A percentile compares a stretch with the other conserved stretches of the same genome.
Conservation (phyloP, 2,797 vertebrate species). For the Philypnodon macrostomus region DNA sequence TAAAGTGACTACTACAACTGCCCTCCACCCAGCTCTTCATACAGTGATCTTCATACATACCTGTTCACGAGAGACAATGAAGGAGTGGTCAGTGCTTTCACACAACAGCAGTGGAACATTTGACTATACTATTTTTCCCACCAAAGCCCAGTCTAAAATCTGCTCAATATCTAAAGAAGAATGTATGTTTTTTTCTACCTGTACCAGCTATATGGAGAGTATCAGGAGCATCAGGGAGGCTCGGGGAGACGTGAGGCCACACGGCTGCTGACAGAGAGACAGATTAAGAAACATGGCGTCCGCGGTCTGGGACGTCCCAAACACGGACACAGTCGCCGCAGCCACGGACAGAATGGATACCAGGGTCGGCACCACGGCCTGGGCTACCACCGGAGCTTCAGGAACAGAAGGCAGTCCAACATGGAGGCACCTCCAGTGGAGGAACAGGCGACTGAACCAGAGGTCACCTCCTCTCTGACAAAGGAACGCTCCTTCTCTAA, state of each 20-base stretch:
- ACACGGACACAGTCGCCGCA: conserved; percentile 40
- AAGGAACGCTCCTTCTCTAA: conserved; percentile 84
- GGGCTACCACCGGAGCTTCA: no score
- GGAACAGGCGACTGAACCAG: conserved; percentile 35
- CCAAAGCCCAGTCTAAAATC: no score
- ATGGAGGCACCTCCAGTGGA: conserved; percentile 23
- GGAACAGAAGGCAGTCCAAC: conserved; percentile 36
- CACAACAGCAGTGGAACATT: no score
- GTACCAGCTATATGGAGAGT: conserved; percentile 89
- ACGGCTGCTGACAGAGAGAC: conserved; percentile 77
- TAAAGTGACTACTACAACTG: conserved; percentile 38
- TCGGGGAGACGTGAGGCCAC: conserved; percentile 79
- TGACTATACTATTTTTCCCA: no score
- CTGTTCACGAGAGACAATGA: conserved; percentile 13
- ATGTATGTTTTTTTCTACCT: not conserved
- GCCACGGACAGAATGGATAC: conserved; percentile 46
- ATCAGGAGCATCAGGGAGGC: conserved; percentile 80
- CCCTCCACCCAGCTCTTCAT: not conserved
- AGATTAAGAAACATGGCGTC: conserved; percentile 61
- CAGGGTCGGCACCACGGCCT: conserved; percentile 46
- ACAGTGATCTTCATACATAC: conserved; percentile 3
- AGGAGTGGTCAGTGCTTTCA: not conserved
- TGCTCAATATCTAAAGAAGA: no score
- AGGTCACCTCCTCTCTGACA: conserved; percentile 47
- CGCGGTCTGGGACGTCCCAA: conserved; percentile 30